Conservation (phyloP, 2,888 invertebrate species). For the Lepas anatifera region DNA sequence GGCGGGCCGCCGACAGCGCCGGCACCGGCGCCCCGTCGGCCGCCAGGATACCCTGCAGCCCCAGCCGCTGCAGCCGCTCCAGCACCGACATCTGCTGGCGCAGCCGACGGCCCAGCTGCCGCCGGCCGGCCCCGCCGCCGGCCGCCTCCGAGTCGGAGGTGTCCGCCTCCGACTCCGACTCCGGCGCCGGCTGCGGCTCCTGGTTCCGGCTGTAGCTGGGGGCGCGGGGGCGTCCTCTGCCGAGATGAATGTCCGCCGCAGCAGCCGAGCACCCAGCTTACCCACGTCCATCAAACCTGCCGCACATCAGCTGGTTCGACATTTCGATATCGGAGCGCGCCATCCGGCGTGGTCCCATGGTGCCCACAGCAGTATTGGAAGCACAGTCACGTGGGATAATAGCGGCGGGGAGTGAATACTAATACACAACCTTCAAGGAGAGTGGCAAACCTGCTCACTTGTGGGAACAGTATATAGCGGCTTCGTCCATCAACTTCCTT, state of each 20-base stretch:
- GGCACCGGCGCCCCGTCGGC: neutral
- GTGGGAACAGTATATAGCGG: too few species aligned
- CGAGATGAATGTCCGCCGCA: neutral
- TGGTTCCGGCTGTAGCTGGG: neutral
- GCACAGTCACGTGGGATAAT: too few species aligned
- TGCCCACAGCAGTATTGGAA: too few species aligned
- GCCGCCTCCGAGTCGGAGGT: neutral
- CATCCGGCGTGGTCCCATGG: too few species aligned
- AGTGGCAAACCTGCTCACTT: too few species aligned
- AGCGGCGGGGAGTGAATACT: too few species aligned
- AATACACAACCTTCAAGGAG: too few species aligned
- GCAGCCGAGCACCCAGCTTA: neutral
- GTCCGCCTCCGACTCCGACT: neutral
- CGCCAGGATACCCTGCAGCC: neutral
- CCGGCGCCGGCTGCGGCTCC: neutral
- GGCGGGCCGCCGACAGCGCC: neutral
- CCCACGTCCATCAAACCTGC: slow-evolving; percentile 1
- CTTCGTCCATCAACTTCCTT: too few species aligned
- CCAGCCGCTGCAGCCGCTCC: slow-evolving; percentile 10
- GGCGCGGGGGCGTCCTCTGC: neutral
- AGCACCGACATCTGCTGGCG: slow-evolving; percentile 4
- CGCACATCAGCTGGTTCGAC: too few species aligned
- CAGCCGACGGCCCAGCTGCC: neutral
- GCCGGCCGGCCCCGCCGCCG: neutral
- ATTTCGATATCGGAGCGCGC: too few species aligned